Conservation (phyloP, 2,888 invertebrate species). For the Asteroscopus sphinx region DNA sequence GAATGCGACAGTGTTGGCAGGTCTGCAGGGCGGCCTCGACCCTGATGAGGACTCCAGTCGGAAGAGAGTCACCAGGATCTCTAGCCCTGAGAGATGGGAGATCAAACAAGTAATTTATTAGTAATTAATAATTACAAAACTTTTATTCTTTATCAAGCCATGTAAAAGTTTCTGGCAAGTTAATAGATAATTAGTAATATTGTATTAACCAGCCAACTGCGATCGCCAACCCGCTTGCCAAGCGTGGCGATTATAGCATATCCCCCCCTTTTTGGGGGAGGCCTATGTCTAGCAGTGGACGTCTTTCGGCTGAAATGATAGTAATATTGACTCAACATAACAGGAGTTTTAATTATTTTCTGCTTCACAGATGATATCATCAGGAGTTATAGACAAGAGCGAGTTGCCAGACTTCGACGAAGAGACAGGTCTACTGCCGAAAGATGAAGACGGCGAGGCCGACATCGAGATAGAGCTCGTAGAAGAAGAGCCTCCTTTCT, state of each 20-base stretch:
- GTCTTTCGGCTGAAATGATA: too few relatives aligned
- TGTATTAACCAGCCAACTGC: too few relatives aligned
- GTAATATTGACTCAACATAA: too few relatives aligned
- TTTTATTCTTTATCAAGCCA: too few relatives aligned
- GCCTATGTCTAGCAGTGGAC: too few relatives aligned
- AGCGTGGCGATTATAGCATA: too few relatives aligned
- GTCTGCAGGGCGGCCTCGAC: slow-evolving; percentile 89
- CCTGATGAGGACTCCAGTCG: slow-evolving; percentile 95
- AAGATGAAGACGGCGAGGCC: slow-evolving; percentile 98
- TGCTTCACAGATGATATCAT: slow-evolving; percentile 94
- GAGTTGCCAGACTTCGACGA: slow-evolving; percentile 99
- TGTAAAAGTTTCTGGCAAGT: too few relatives aligned
- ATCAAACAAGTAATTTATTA: slow-evolving; percentile 93
- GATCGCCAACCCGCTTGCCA: too few relatives aligned
- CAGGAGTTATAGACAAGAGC: slow-evolving; percentile 96
- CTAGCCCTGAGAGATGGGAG: slow-evolving; percentile 99
- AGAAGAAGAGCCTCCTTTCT: slow-evolving; percentile 99
- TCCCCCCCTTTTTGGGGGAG: too few relatives aligned
- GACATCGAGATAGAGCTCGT: slow-evolving; percentile 99
- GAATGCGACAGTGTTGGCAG: slow-evolving; percentile 89
- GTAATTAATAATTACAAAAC: too few relatives aligned
- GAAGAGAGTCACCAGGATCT: slow-evolving; percentile 96
- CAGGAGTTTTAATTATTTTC: neutral
- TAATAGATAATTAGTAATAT: too few relatives aligned
- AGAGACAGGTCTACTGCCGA: slow-evolving; percentile 97